Conservation (phyloP, 2,113 vertebrate genomes). For the Diphyllodes magnificus region DNA sequence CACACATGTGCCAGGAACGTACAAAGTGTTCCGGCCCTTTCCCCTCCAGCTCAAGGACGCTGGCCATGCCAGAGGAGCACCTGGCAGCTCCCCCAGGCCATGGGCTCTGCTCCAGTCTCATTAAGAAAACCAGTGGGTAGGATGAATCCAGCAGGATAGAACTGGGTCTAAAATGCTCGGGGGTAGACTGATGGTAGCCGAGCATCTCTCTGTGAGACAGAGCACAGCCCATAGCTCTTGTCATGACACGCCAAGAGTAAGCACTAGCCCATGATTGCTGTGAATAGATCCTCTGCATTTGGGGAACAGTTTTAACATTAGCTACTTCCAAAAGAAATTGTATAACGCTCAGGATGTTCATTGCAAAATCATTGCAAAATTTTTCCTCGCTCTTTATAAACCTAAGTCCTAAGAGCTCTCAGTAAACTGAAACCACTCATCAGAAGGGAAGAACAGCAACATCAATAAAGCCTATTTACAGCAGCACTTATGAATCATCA, state of each 20-base stretch:
- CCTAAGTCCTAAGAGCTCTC: background rate
- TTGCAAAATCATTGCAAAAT: background rate
- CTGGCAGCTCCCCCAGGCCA: conserved; percentile 20
- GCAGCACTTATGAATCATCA: conserved; percentile 15
- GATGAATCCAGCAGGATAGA: background rate
- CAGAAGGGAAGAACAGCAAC: background rate
- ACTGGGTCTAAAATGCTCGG: background rate
- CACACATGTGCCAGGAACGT: background rate
- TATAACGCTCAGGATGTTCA: background rate
- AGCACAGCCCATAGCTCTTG: background rate
- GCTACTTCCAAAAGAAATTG: background rate
- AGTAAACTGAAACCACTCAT: background rate
- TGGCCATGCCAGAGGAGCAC: background rate
- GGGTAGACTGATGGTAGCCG: background rate
- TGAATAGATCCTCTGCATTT: background rate
- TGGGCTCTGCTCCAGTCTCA: background rate
- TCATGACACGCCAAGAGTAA: background rate
- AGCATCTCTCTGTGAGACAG: background rate
- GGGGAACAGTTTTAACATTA: background rate
- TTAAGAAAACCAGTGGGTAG: background rate
- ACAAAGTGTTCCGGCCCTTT: background rate
- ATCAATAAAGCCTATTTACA: conserved; percentile 21
- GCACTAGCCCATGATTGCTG: background rate
- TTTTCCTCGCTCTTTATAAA: background rate
- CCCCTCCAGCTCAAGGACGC: background rate